Conservation (phyloP, 2,113 vertebrate species). For the Saguinus imperator region DNA sequence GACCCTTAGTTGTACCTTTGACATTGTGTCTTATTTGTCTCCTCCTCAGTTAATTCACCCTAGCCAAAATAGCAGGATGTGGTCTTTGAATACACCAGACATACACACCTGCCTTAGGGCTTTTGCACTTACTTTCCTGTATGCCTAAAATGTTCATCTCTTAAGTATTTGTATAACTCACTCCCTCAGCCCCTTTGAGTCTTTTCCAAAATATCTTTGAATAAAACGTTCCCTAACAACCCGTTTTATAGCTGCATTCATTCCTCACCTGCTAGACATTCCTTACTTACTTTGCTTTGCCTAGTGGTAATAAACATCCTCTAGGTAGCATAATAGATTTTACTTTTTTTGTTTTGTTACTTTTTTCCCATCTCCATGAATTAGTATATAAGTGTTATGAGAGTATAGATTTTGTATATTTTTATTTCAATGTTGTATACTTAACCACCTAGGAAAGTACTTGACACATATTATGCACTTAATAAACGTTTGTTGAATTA, state of each 20-base stretch:
- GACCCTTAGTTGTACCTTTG: neutral
- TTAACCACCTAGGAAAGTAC: neutral
- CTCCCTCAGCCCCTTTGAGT: neutral
- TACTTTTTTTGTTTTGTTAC: neutral
- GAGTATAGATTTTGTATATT: neutral
- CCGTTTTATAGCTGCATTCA: neutral
- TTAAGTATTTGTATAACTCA: neutral
- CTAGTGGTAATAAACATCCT: neutral
- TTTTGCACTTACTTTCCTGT: neutral
- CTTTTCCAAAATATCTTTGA: neutral
- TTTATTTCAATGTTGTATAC: neutral
- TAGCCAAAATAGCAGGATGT: neutral
- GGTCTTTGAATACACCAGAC: neutral
- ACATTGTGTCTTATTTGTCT: neutral
- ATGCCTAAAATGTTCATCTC: neutral
- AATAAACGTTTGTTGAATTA: neutral
- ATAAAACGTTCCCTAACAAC: neutral
- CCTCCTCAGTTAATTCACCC: neutral
- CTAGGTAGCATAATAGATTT: neutral
- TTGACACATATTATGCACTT: neutral
- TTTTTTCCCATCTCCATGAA: neutral
- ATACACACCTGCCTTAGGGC: neutral
- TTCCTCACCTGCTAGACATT: neutral
- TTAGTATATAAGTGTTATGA: neutral
- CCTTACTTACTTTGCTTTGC: neutral